Base-by-base conservation (phyloP, 2,888 invertebrate genomes). In the Lepidocyrtinus sp. region DNA sequence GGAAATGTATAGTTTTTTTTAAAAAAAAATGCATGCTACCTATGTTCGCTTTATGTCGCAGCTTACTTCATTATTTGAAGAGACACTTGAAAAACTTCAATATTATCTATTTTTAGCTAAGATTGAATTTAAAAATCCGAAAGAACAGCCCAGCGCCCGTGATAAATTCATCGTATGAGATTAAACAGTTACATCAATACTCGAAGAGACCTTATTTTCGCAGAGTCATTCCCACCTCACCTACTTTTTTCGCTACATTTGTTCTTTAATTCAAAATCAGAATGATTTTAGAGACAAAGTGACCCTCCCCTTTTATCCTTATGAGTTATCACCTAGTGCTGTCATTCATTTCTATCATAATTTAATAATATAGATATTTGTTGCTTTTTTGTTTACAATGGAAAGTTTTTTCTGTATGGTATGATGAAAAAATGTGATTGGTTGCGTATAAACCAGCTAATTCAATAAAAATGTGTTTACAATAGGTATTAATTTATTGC, bases 1-100 rank as follows among this genome's bases (percentile, higher is more conserved):
- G 75, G 68, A 75, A 75, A n/a, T n/a, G 45, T 46, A 26, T 45
- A 24, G 9, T 67, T 9, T 12, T 21, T n/a, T 45, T 21, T 68
- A 25, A 64, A 64, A 26, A 64, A 26, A 63, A 9, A 15, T 9
- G n/a, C 3, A n/a, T n/a, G n/a, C n/a, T n/a, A n/a, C n/a, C n/a
- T n/a, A n/a, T n/a, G n/a, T n/a, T n/a, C n/a, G n/a, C n/a, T n/a
- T n/a, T n/a, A n/a, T n/a, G n/a, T n/a, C n/a, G n/a, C n/a, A n/a
- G n/a, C n/a, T n/a, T n/a, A 50, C 17, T 50, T 12, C 2, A 50
- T 50, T 50, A 50, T 50, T 50, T 50, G 17, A 1, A 50, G 50
- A 50, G 50, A 50, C 50, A 50, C 50, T 50, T 50, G 5, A 50
- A 50, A 17, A 50, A 50, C 50, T 50, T 50, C 50, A 50, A 50